Evolutionary conservation across 2,113 vertebrate genomes (phyloP), one percentile per base, ranked within the genome.

Genomic region (Atractosteus spatula): DNA sequence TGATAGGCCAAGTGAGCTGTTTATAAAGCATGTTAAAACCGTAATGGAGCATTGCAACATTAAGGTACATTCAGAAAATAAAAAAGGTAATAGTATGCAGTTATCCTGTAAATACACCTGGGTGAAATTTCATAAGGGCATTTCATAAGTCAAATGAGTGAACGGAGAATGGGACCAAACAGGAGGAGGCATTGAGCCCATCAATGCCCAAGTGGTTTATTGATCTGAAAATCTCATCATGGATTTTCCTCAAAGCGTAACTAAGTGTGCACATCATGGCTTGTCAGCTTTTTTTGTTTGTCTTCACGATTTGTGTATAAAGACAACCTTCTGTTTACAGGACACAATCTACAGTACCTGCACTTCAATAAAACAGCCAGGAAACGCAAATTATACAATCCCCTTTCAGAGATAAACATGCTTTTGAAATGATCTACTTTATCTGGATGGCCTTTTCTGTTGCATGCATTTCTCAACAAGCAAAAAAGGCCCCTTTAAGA

Each of bases 201-300:
- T 43, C 8, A 74, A 65, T 44, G 75, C 75, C 66, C 73, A n/a
- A 3, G 78, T 68, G 78, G 76, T 56, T 66, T 77, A 89, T 87
- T 61, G 81, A 89, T 87, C 76, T 54, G 59, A 43, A 73, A 85
- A 79, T 85, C 78, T 86, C 74, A 81, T 86, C 78, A 80, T 73
- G 66, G 74, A 56, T 71, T 78, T 72, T 79, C 78, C 77, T 63
- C 8, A 76, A 74, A 14, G 62, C 68, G 74, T 80, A 72, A 79
- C 76, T 80, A 75, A 82, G 80, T 66, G 75, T 75, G 79, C 77
- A 80, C 79, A 86, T 81, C 82, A 88, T 81, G 83, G 80, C 81
- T 79, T 59, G 75, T 69, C 72, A 71, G 83, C 71, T 83, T 81
- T 44, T 45, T 74, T 55, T 71, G 45, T 41, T 65, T 2, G 56